phyloP scores from a whole-genome alignment of 2,888 invertebrate genomes.

The Panopea generosa region DNA sequence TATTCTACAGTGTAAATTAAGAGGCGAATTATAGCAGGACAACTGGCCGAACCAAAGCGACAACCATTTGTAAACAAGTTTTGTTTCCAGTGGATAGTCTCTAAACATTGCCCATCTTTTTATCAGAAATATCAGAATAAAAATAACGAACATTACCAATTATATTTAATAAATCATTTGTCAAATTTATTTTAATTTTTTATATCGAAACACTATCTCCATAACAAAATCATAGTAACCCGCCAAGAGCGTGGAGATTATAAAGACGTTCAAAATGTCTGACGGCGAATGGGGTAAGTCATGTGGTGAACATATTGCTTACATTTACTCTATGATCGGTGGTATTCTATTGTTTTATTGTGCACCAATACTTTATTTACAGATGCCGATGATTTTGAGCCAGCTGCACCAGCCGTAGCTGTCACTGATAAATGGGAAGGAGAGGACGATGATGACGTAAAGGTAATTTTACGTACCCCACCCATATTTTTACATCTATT shows the following conservation, averaged over 20 bases:
- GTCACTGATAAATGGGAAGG: slow-evolving; percentile 84
- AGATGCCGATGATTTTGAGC: slow-evolving; percentile 84
- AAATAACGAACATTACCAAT: no score
- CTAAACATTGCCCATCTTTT: neutral
- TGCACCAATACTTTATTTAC: slow-evolving; percentile 40
- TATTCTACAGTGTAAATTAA: no score
- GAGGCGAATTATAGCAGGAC: no score
- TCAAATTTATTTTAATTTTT: no score
- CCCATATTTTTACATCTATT: neutral
- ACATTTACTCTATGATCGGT: neutral
- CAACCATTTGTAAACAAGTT: slow-evolving; percentile 42
- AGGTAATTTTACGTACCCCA: slow-evolving; percentile 70
- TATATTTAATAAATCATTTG: no score
- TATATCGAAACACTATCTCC: no score
- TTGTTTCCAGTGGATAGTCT: neutral
- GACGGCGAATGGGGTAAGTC: slow-evolving; percentile 63
- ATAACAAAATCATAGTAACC: no score
- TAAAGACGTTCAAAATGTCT: slow-evolving; percentile 51
- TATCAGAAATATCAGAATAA: no score
- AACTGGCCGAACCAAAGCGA: no score
- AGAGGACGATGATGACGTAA: slow-evolving; percentile 84
- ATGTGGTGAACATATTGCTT: slow-evolving; percentile 51
- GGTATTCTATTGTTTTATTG: neutral
- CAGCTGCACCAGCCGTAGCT: slow-evolving; percentile 58
- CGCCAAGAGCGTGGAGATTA: slow-evolving; percentile 12